Conservation (phyloP, 2,797 vertebrate genomes). For the Remorina albescens region DNA sequence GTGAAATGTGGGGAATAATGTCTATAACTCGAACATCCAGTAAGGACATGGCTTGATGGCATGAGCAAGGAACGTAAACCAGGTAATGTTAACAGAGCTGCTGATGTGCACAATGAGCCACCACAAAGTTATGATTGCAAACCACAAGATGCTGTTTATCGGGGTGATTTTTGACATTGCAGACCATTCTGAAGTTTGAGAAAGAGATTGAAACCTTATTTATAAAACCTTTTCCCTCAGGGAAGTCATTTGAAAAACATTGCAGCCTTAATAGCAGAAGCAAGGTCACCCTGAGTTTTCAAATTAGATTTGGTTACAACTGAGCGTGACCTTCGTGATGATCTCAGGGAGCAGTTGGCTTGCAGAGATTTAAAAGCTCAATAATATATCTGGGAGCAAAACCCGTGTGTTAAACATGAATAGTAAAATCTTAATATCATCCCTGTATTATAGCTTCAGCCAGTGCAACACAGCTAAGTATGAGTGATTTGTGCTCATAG, state of each 20-base stretch:
- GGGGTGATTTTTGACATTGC: no score
- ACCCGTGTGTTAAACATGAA: constrained; percentile 60
- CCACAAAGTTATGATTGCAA: no score
- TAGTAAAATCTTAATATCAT: constrained; percentile 58
- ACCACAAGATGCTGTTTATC: no score
- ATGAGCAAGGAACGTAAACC: no score
- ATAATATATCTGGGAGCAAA: constrained; percentile 56
- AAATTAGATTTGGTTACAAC: constrained; percentile 68
- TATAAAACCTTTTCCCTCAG: constrained; percentile 53
- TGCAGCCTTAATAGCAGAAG: constrained; percentile 50
- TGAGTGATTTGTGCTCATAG: constrained; percentile 16
- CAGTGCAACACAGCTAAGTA: constrained; percentile 32
- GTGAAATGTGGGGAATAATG: no score
- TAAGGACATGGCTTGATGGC: no score
- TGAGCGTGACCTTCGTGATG: constrained; percentile 58
- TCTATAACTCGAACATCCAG: no score
- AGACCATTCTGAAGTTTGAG: constrained; percentile 46
- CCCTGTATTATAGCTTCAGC: constrained; percentile 48
- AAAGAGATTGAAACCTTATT: constrained; percentile 54
- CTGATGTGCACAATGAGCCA: no score
- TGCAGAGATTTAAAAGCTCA: constrained; percentile 62
- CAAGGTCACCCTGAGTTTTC: constrained; percentile 65
- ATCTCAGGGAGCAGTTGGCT: constrained; percentile 54
- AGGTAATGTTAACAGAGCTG: no score
- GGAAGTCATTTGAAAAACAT: constrained; percentile 57